Conservation (phyloP, 2,797 vertebrate species). For the Xiphorhynchus erythropygius region DNA sequence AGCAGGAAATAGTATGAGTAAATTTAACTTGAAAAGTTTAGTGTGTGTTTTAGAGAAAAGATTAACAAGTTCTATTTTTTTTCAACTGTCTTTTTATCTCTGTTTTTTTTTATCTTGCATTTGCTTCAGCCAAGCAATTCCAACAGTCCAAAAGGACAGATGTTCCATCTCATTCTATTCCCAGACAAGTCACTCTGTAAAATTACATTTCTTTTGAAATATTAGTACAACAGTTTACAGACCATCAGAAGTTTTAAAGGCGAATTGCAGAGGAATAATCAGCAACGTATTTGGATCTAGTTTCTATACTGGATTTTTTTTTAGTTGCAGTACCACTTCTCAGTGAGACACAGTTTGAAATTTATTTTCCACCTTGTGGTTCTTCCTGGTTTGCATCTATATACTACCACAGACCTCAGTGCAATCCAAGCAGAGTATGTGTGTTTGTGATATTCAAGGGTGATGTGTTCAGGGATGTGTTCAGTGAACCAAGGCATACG, state of each 20-base stretch:
- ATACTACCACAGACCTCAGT: background rate
- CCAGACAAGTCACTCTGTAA: conserved; percentile 59
- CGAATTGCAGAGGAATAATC: conserved; percentile 19
- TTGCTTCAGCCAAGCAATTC: conserved; percentile 21
- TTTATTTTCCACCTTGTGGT: conserved; percentile 21
- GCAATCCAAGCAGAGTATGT: background rate
- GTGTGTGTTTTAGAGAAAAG: conserved; percentile 31
- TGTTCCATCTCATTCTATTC: conserved; percentile 55
- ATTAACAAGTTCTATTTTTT: conserved; percentile 44
- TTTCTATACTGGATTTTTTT: background rate
- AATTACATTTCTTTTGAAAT: conserved; percentile 60
- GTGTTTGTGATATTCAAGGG: background rate
- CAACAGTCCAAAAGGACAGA: conserved; percentile 42
- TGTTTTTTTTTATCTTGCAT: conserved; percentile 33
- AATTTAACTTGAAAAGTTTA: conserved; percentile 42
- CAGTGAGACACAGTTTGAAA: background rate
- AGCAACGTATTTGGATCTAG: background rate
- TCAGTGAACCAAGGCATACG: conserved; percentile 18
- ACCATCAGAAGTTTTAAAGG: conserved; percentile 53
- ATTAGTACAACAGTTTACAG: conserved; percentile 37
- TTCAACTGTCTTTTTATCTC: conserved; percentile 47
- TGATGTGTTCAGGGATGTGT: background rate
- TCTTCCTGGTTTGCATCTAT: conserved; percentile 12
- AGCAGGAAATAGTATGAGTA: conserved; percentile 48
- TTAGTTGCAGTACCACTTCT: background rate